Evolutionary conservation across 2,113 vertebrate species (phyloP).

Genomic region (Puntigrus tetrazona): DNA sequence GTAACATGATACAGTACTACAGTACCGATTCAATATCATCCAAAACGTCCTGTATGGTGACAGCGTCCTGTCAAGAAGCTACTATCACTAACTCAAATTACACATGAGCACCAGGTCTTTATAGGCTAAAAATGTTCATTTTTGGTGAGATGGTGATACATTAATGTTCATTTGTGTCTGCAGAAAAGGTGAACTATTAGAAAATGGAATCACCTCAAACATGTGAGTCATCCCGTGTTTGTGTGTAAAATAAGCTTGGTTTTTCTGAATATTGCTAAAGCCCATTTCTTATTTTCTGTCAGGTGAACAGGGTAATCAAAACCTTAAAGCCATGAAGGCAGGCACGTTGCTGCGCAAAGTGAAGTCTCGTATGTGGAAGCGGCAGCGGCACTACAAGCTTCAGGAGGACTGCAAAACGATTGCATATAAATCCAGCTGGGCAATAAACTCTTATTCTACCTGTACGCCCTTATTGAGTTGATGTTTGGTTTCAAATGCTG

Average conservation of each 20-base stretch:
- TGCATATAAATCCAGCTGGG: constrained; percentile 88
- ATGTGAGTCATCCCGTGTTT: constrained; percentile 73
- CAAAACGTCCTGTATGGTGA: too few relatives aligned
- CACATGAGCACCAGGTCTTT: too few relatives aligned
- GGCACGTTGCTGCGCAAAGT: constrained; percentile 88
- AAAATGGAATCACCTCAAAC: constrained; percentile 66
- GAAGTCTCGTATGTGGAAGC: constrained; percentile 90
- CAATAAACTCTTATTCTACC: constrained; percentile 81
- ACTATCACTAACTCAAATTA: too few relatives aligned
- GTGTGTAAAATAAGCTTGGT: constrained; percentile 6
- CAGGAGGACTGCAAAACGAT: constrained; percentile 90
- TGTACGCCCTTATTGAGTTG: constrained; percentile 73
- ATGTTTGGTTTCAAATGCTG: not conserved
- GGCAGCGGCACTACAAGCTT: constrained; percentile 87
- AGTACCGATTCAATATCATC: too few relatives aligned
- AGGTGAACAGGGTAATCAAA: constrained; percentile 81
- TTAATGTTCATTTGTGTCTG: constrained; percentile 33
- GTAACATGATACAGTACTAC: too few relatives aligned
- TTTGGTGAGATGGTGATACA: not conserved
- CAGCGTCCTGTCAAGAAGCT: too few relatives aligned
- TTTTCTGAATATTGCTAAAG: not conserved
- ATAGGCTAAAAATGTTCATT: too few relatives aligned
- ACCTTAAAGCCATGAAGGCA: constrained; percentile 83
- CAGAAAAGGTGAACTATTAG: constrained; percentile 52
- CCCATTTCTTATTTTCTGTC: constrained; percentile 3